These are phyloP conservation scores for Synanthedon formicaeformis DNA, from an alignment of 2,888 invertebrate species.

Conservation along the genomic window DNA sequence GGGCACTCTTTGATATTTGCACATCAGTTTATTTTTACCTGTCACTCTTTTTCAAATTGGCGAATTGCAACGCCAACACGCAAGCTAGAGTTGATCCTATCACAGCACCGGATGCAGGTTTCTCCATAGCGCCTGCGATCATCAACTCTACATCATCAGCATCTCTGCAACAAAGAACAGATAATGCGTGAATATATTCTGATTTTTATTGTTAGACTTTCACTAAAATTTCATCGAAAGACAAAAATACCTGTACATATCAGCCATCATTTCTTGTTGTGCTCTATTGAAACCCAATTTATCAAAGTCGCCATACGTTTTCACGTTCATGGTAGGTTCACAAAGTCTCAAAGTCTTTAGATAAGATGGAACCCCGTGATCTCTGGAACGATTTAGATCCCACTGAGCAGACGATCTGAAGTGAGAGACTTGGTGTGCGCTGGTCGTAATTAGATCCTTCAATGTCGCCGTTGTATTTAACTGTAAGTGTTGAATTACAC, in stretches of 20 bases:
- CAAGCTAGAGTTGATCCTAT: conserved; percentile 93
- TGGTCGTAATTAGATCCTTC: conserved; percentile 73
- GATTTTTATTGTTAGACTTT: background rate
- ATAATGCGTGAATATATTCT: background rate
- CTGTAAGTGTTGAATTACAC: conserved; percentile 33
- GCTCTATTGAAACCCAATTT: conserved; percentile 68
- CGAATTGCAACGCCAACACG: conserved; percentile 85
- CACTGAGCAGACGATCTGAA: conserved; percentile 61
- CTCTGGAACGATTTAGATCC: conserved; percentile 72
- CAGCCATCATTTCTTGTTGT: conserved; percentile 73
- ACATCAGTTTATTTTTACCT: conserved; percentile 28
- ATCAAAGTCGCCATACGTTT: conserved; percentile 70
- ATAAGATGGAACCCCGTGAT: conserved; percentile 86
- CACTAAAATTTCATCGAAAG: too few relatives aligned
- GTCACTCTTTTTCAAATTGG: conserved; percentile 85
- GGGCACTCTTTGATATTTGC: too few relatives aligned
- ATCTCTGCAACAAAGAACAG: conserved; percentile 36
- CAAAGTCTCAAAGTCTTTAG: conserved; percentile 77
- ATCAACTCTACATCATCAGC: conserved; percentile 87
- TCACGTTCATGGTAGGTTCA: conserved; percentile 59
- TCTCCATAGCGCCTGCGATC: conserved; percentile 86
- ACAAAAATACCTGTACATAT: conserved; percentile 72
- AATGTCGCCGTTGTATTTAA: conserved; percentile 71
- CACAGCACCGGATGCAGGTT: conserved; percentile 81
- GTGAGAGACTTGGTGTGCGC: conserved; percentile 73